Conservation (phyloP, 2,797 vertebrate genomes). For the Leptodactylus fallax region DNA sequence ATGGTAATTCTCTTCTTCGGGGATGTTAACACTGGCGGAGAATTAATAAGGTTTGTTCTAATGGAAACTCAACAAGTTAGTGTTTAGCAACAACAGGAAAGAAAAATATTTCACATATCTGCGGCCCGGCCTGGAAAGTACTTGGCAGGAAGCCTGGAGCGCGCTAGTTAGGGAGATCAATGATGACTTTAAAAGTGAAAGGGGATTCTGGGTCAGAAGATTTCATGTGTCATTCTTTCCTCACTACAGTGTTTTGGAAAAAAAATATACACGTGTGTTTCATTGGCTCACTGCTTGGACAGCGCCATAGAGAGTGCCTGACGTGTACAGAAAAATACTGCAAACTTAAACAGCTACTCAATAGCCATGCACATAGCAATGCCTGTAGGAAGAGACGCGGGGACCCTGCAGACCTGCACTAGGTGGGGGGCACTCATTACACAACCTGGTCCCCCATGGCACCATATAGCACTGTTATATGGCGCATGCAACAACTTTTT, state of each 20-base stretch:
- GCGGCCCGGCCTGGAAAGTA: neutral
- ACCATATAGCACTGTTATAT: too few species aligned
- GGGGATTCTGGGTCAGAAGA: conserved; percentile 44
- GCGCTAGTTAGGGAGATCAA: conserved; percentile 8
- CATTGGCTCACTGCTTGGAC: conserved; percentile 9
- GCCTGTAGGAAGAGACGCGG: too few species aligned
- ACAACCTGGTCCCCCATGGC: too few species aligned
- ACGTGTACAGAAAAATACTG: too few species aligned
- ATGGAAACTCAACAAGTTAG: neutral
- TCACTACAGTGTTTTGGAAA: conserved; percentile 25
- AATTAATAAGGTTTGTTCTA: neutral
- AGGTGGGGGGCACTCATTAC: too few species aligned
- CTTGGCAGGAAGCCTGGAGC: conserved; percentile 27
- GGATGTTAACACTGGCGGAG: neutral
- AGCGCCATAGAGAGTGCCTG: too few species aligned
- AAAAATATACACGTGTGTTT: neutral
- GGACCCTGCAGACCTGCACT: too few species aligned
- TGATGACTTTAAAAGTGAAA: conserved; percentile 38
- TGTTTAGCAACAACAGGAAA: conserved; percentile 4
- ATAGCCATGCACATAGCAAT: too few species aligned
- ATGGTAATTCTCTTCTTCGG: neutral
- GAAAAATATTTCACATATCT: neutral
- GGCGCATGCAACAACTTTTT: too few species aligned
- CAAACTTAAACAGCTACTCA: too few species aligned
- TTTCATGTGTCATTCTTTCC: conserved; percentile 34